phyloP scores from a whole-genome alignment of 2,113 vertebrate species.

The Forbesichthys papilliferus region DNA sequence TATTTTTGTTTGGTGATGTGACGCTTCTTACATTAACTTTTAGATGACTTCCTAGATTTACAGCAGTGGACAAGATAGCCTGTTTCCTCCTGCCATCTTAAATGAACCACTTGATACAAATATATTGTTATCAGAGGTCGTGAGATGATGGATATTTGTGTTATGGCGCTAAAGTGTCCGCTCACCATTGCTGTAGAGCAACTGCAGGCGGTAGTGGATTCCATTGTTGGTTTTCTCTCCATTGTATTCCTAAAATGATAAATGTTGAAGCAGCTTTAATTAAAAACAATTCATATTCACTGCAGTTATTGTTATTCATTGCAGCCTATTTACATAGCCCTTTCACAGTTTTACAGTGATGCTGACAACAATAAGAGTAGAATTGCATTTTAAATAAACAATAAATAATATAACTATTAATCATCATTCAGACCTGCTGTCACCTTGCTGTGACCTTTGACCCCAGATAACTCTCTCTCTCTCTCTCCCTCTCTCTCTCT shows the following conservation, averaged over 20 bases:
- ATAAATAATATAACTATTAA: no score
- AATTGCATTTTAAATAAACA: no score
- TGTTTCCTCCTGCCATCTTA: background rate
- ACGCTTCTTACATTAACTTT: no score
- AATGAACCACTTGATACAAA: no score
- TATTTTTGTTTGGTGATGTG: no score
- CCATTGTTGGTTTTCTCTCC: conserved; percentile 95
- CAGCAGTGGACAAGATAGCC: background rate
- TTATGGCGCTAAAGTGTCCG: background rate
- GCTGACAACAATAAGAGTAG: no score
- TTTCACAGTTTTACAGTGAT: no score
- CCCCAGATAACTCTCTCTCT: background rate
- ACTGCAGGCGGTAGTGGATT: conserved; percentile 91
- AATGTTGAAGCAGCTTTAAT: background rate
- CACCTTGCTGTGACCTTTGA: background rate
- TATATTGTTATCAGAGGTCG: background rate
- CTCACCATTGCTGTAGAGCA: conserved; percentile 95
- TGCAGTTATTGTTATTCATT: no score
- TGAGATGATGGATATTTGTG: background rate
- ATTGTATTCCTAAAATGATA: conserved; percentile 77
- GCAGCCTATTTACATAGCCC: no score
- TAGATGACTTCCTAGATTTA: background rate
- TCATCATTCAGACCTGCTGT: no score
- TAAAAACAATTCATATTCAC: conserved; percentile 10
- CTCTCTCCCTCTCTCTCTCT: no score